These are phyloP conservation scores for Forbesichthys papilliferus DNA, from an alignment of 2,113 vertebrate species.

Conservation along the genomic window DNA sequence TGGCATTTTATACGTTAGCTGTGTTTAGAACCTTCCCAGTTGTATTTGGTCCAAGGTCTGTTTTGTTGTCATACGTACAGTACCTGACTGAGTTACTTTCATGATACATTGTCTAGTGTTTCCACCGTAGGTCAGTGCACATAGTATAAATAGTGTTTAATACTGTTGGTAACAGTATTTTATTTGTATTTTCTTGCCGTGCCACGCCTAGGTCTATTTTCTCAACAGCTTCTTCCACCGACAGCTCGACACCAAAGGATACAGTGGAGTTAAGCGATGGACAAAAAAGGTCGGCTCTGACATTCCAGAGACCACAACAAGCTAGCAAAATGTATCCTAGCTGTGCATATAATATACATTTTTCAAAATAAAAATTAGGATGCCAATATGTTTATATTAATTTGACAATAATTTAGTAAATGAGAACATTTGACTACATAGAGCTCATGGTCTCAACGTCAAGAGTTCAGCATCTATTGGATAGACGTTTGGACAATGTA, in stretches of 20 bases:
- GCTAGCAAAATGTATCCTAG: too few relatives aligned
- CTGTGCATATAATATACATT: too few relatives aligned
- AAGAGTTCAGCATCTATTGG: too few relatives aligned
- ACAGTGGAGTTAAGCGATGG: slow-evolving; percentile 96
- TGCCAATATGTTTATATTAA: too few relatives aligned
- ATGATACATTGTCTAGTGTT: not conserved
- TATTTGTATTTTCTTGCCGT: slow-evolving; percentile 20
- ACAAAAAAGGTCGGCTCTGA: slow-evolving; percentile 87
- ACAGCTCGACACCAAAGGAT: slow-evolving; percentile 97
- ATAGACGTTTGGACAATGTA: too few relatives aligned
- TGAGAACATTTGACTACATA: too few relatives aligned
- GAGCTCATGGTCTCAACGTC: too few relatives aligned
- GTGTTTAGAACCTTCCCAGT: not conserved
- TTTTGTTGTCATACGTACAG: not conserved
- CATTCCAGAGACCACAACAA: too few relatives aligned
- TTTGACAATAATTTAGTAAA: too few relatives aligned
- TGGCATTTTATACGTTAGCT: not conserved
- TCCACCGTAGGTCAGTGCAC: not conserved
- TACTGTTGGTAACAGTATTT: not conserved
- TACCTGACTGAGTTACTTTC: not conserved
- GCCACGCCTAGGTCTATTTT: slow-evolving; percentile 87
- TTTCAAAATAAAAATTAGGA: too few relatives aligned
- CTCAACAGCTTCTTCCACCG: slow-evolving; percentile 99
- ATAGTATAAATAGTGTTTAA: not conserved
- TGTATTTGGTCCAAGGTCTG: not conserved